These are phyloP conservation scores for Mantis religiosa DNA, from an alignment of 2,888 invertebrate species.

Conservation along the genomic window DNA sequence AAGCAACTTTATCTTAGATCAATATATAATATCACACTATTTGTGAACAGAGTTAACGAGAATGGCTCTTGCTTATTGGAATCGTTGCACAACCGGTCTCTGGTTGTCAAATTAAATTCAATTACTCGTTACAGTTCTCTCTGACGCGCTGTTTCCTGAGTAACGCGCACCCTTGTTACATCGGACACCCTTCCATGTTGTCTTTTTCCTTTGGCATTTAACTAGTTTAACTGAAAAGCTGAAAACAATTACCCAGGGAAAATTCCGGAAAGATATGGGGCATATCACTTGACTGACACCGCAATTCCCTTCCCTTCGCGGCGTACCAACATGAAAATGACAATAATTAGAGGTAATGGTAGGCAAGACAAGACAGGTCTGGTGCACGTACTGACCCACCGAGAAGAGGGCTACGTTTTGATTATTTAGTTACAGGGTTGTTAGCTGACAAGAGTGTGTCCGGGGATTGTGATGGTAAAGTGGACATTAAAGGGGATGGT, in stretches of 20 bases:
- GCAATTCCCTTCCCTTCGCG: constrained; percentile 20
- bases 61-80: too few species aligned
- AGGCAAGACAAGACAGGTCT: constrained; percentile 29
- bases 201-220: background rate
- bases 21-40: too few species aligned
- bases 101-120: constrained; percentile 11
- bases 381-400: background rate
- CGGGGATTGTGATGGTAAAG: background rate
- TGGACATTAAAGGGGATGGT: constrained; percentile 17
- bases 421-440: constrained; percentile 18
- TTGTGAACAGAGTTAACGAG: too few species aligned
- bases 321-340: constrained; percentile 28
- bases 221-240: constrained; percentile 15
- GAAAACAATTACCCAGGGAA: constrained; percentile 5
- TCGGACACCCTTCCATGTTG: background rate
- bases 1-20: too few species aligned
- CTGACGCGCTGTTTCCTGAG: constrained; percentile 4
- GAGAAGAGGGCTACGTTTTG: background rate
- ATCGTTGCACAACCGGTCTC: background rate
- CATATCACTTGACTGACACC: constrained; percentile 13
- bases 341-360: constrained; percentile 30
- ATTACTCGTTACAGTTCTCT: background rate
- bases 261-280: background rate
- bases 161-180: background rate
- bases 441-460: background rate